A percentile compares a stretch with the other conserved stretches of the same genome.
phyloP scores from a whole-genome alignment of 2,113 vertebrate genomes.

The Chionodraco myersi region DNA sequence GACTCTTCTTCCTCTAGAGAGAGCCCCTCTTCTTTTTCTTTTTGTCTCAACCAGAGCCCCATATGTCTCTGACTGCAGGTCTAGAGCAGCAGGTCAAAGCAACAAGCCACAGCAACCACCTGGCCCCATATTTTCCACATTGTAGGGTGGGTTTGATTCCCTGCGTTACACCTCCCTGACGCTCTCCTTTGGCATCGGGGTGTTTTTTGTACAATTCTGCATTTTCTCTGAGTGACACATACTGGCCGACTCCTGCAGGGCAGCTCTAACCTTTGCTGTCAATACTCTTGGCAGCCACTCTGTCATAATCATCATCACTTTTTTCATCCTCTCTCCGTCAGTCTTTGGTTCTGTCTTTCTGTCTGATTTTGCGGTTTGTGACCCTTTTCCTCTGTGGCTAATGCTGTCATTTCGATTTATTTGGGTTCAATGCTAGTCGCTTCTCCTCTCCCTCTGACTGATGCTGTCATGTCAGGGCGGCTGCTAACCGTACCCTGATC shows the following conservation, averaged over 20 bases:
- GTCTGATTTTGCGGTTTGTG: constrained; percentile 17
- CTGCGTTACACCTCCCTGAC: constrained; percentile 55
- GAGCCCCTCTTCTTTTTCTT: constrained; percentile 41
- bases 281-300: constrained; percentile 56
- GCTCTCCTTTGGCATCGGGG: constrained; percentile 17
- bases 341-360: constrained; percentile 24
- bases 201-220: constrained; percentile 1
- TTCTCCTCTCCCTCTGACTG: constrained; percentile 13
- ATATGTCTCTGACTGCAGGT: constrained; percentile 48
- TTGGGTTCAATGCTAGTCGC: constrained; percentile 5
- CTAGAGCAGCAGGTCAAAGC: constrained; percentile 61
- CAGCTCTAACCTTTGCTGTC: constrained; percentile 73
- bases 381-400: constrained; percentile 25
- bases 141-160: constrained; percentile 67
- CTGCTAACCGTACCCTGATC: constrained; percentile 29
- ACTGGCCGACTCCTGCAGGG: constrained; percentile 45
- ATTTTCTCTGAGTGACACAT: constrained; percentile 66
- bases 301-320: constrained; percentile 39
- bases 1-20: constrained; percentile 31
- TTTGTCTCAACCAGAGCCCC: constrained; percentile 51
- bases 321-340: constrained; percentile 1
- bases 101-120: constrained; percentile 64
- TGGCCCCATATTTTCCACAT: constrained; percentile 64
- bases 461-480: constrained; percentile 12
- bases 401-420: constrained; percentile 36